Evolutionary conservation across 2,888 invertebrate genomes (phyloP).

Genomic region (Macaria liturata): DNA sequence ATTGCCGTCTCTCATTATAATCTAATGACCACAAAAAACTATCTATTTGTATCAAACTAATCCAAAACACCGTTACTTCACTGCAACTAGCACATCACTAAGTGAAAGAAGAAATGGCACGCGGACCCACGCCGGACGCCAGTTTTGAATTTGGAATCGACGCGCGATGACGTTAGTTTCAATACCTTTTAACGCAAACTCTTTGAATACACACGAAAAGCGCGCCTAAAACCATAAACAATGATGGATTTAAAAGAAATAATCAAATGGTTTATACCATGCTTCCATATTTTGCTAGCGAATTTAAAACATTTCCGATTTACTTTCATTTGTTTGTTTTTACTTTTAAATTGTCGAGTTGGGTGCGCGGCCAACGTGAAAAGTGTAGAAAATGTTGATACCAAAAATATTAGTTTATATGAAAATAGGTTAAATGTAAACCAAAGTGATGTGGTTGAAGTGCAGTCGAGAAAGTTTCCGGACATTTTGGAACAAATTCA

Average conservation of each 20-base stretch:
- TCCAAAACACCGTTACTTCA: background rate
- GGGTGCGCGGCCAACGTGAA: conserved; percentile 22
- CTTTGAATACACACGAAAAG: conserved; percentile 21
- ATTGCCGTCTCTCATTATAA: too few species aligned
- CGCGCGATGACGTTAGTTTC: conserved; percentile 51
- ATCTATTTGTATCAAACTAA: too few species aligned
- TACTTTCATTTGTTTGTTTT: conserved; percentile 35
- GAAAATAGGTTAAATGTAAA: conserved; percentile 27
- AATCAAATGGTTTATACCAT: conserved; percentile 78
- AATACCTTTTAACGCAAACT: conserved; percentile 25
- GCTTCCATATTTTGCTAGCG: conserved; percentile 66
- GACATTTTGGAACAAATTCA: conserved; percentile 1
- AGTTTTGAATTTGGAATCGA: conserved; percentile 30
- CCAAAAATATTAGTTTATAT: conserved; percentile 37
- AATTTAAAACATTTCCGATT: conserved; percentile 23
- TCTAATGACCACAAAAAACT: too few species aligned
- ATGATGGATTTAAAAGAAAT: conserved; percentile 78
- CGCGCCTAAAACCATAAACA: conserved; percentile 18
- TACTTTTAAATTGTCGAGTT: conserved; percentile 28
- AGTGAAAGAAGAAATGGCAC: conserved; percentile 72
- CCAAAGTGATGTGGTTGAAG: conserved; percentile 32
- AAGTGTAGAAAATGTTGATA: conserved; percentile 22
- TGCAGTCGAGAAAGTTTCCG: conserved; percentile 4
- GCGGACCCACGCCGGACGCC: conserved; percentile 15
- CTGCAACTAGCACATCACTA: conserved; percentile 17